Evolutionary conservation across 2,113 vertebrate genomes (phyloP), one percentile per base, ranked within the genome.

Genomic region (Hydrolagus affinis): DNA sequence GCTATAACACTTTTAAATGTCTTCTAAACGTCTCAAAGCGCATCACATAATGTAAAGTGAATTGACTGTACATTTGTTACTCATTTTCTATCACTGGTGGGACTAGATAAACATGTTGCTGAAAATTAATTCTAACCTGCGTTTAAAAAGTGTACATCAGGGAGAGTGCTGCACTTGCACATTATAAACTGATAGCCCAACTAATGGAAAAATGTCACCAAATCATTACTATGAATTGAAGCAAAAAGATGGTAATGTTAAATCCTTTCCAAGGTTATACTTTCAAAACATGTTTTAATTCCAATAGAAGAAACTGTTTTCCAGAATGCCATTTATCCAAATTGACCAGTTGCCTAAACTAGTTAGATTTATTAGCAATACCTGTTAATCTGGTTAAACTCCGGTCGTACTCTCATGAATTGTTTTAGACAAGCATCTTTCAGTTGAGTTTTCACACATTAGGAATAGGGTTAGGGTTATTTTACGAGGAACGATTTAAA

Each of bases 211-310:
- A 80, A 83, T 66, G 78, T 68, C 78, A 83, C 25, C 15, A 83
- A 83, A 83, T 66, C 66, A 68, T 8, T 30, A 64, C 66, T 32
- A 83, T 83, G 28, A 83, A 68, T 68, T 25, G 66, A 66, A 9
- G 11, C 32, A 15, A 83, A 83, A 68, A 83, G 25, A 25, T 28
- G 66, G 66, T 66, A 83, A 66, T 80, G 17, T 25, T 11, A 6
- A 28, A 25, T 83, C 78, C 62, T 83, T 83, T 83, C 62, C 78
- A 66, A 83, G 77, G 77, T 32, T 66, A 83, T 32, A 32, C 19
- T 17, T 83, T 83, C 21, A 66, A 64, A 83, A 32, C 28, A 83
- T 30, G 62, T 83, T 83, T 83, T 83, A 83, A 83, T 83, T 83
- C 60, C 78, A 83, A 30, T 83, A 66, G 60, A n/a, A n/a, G 64